Base-by-base conservation (phyloP, 2,797 vertebrate species). In the Acipenser ruthenus region DNA sequence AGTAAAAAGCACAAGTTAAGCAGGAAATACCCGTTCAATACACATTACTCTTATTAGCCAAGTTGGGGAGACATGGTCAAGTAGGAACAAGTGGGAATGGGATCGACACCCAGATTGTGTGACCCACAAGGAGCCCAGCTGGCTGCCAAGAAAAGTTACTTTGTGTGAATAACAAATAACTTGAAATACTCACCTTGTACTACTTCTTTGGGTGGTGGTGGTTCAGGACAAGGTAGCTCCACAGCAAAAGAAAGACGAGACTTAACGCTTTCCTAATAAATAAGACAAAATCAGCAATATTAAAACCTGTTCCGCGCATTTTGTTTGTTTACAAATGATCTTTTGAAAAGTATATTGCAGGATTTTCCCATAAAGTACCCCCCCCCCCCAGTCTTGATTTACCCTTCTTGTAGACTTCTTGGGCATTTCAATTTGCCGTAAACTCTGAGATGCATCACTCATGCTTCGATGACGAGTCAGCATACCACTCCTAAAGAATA, bases 361-460 rank as follows among this genome's bases (percentile, higher is more conserved):
- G 50, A 50, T 10, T 48, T 62, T 58, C 18, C 15, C 6, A 37
- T 13, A 47, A 6, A 15, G 4, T 3, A 8, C 11, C 59, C 8
- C 52, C 59, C 8, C 52, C 11, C 47, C 13, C 8, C 49, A 6
- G 63, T 50, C 6, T 66, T 48, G 7, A 66, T 82, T 92, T 79
- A 97, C 95, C 76, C 85, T 86, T 84, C 83, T 91, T 13, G 68
- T 69, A 11, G 73, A 76, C 77, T 86, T 95, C 76, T 91, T 94
- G 49, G 91, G 85, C 37, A 99, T 82, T 82, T 97, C 91, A 74
- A 99, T 97, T 79, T 98, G 97, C 61, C 95, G 90, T 65, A 94
- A 81, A 80, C 81, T 87, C 79, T 96, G 97, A 0, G 94, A 87
- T 18, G 87, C 83, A 74, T 98, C 96, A 0, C 90, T 89, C 83